Evolutionary conservation across 2,888 invertebrate genomes (phyloP), one percentile per base, ranked within the genome.

Genomic region (Coleophora flavipennella): DNA sequence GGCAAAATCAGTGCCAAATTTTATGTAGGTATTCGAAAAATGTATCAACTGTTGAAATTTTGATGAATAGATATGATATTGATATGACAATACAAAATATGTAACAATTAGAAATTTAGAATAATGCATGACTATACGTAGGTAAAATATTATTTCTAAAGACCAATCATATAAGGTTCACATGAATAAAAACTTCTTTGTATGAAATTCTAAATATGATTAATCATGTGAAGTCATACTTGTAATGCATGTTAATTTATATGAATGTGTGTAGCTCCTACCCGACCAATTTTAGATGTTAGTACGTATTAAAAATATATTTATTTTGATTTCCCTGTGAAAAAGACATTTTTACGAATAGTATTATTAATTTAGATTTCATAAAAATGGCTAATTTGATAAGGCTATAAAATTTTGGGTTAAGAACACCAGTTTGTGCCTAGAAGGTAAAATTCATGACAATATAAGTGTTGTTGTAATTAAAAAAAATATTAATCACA

Each of bases 331-430:
- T 74, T 71, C 69, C 77, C 76, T 68, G 67, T 57, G 59, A 70
- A 75, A 79, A 84, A 84, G 84, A 84, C 84, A 84, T 84, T 83
- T 84, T 84, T 84, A 84, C 84, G 79, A 76, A 83, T 80, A 83
- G 84, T 84, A 84, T 84, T 84, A 83, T 77, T 84, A 83, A 77
- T 79, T 71, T 80, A 81, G 80, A 77, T 63, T 72, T 81, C 74
- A 73, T 75, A 74, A 75, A 75, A 72, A 64, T 55, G 20, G 20
- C 20, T 20, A 20, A 20, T 20, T 20, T 20, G 49, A 43, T 62
- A 74, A 67, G 81, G 79, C 81, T 73, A 72, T 76, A 69, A 72
- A 61, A 67, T 62, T 20, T 76, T 77, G 80, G 78, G 76, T 80
- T 83, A 64, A 67, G 62, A 79, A 79, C 74, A 57, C 83, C 84